Base-by-base conservation (phyloP, 2,888 invertebrate species). In the Eupithecia subumbrata region DNA sequence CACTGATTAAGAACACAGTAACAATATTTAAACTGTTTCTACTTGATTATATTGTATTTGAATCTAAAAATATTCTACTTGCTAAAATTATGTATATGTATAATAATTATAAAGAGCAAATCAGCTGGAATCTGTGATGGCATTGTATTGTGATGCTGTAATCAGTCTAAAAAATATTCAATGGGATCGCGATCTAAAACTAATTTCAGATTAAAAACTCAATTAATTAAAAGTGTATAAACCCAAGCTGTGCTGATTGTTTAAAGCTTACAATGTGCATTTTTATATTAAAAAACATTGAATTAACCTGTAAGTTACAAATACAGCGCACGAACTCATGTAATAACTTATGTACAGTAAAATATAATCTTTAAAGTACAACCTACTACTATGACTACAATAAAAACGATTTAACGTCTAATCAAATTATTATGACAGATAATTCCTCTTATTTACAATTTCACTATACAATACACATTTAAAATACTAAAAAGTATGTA, bases 381-480 rank as follows among this genome's bases (percentile, higher is more conserved):
- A 87, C 90, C 92, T 94, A 94, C 88, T 79, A 80, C 92, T 93
- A 93, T 93, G 93, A 94, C 94, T 94, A 94, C 87, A 90, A 93
- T 93, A 92, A 91, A 77, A 94, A 94, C 92, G 91, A 92, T 93
- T 94, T 93, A 90, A 92, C 92, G 90, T 92, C 94, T 92, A 93
- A 90, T 90, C 90, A 91, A 78, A 79, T 92, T 94, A 95, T 94
- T 94, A 94, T 94, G 95, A 92, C 93, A 94, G 90, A 94, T 94
- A 94, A 89, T 94, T 92, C 84, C 91, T 95, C 95, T 95, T 95
- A 95, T 95, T 91, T 95, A 95, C 95, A 95, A 89, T 90, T 56
- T 93, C 83, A 87, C 92, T 94, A 93, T 94, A 94, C 93, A 94
- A 91, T 92, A 92, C 88, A 88, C 84, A 83, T 91, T 89, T 91